phyloP scores from a whole-genome alignment of 2,888 invertebrate species.

The Euspilapteryx auroguttella region DNA sequence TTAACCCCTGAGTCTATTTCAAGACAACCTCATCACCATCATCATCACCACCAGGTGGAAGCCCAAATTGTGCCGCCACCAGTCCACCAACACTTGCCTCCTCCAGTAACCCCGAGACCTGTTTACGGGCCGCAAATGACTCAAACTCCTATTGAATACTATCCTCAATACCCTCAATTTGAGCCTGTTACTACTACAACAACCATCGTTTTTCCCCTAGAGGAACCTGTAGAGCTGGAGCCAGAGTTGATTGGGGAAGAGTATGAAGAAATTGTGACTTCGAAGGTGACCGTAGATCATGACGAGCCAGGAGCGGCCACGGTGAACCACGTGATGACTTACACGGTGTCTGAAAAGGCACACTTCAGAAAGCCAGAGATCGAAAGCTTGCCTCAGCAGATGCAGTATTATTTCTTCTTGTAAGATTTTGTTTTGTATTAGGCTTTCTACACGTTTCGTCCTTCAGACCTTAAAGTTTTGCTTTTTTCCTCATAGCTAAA shows the following conservation, averaged over 20 bases:
- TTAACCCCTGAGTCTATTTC: neutral
- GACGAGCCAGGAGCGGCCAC: conserved; percentile 34
- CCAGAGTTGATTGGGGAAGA: conserved; percentile 40
- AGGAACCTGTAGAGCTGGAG: conserved; percentile 23
- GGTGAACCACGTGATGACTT: conserved; percentile 43
- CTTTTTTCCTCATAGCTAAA: too few species aligned
- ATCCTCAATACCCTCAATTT: conserved; percentile 15
- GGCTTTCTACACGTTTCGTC: too few species aligned
- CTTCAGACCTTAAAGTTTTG: too few species aligned
- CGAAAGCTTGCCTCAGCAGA: conserved; percentile 36
- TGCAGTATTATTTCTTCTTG: conserved; percentile 41
- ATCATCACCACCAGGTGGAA: conserved; percentile 6
- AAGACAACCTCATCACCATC: conserved; percentile 1
- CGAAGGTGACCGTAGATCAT: conserved; percentile 32
- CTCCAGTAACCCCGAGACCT: conserved; percentile 20
- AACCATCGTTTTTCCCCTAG: conserved; percentile 16
- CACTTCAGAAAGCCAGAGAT: conserved; percentile 38
- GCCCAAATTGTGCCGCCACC: conserved; percentile 26
- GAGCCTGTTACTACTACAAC: conserved; percentile 23
- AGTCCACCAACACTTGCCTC: conserved; percentile 25
- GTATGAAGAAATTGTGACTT: conserved; percentile 37
- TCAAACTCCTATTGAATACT: too few species aligned
- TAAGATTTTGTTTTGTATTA: too few species aligned
- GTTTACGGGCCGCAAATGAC: too few species aligned
- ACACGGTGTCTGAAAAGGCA: conserved; percentile 39